These are phyloP conservation scores for Odocoileus virginianus DNA, from an alignment of 2,113 vertebrate genomes.

Conservation along the genomic window DNA sequence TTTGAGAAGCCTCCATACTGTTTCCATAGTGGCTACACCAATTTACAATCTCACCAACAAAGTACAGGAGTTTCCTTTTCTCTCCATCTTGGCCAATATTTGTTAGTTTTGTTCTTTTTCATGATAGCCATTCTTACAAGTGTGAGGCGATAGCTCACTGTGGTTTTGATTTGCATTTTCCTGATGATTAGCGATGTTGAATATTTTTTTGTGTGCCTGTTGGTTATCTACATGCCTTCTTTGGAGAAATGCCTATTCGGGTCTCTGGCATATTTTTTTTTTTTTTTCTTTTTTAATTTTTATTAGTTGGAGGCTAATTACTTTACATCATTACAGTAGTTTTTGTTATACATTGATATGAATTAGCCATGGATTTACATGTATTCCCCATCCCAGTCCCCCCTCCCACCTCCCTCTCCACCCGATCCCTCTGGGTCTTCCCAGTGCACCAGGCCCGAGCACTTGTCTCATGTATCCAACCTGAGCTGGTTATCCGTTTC, in stretches of 20 bases:
- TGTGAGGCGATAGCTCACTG: not conserved
- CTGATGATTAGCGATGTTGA: not conserved
- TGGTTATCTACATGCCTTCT: not conserved
- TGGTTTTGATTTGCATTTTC: not conserved
- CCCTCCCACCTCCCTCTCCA: too few relatives aligned
- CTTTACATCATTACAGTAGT: too few relatives aligned
- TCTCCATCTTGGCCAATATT: not conserved
- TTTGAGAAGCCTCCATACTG: not conserved
- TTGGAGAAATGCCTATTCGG: not conserved
- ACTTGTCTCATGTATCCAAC: too few relatives aligned
- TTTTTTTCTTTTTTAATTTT: too few relatives aligned
- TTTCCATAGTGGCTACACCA: not conserved
- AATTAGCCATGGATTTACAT: too few relatives aligned
- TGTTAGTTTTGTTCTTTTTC: not conserved
- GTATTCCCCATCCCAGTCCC: too few relatives aligned
- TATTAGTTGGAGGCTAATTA: too few relatives aligned
- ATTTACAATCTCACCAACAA: not conserved
- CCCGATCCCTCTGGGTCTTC: too few relatives aligned
- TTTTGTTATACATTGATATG: too few relatives aligned
- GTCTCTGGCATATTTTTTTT: not conserved
- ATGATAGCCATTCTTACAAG: not conserved
- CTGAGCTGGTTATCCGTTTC: too few relatives aligned
- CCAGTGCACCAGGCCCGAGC: too few relatives aligned
- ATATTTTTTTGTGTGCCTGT: not conserved
- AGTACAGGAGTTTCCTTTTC: not conserved